Conservation (phyloP, 2,888 invertebrate genomes). For the Macrosiphum euphorbiae region DNA sequence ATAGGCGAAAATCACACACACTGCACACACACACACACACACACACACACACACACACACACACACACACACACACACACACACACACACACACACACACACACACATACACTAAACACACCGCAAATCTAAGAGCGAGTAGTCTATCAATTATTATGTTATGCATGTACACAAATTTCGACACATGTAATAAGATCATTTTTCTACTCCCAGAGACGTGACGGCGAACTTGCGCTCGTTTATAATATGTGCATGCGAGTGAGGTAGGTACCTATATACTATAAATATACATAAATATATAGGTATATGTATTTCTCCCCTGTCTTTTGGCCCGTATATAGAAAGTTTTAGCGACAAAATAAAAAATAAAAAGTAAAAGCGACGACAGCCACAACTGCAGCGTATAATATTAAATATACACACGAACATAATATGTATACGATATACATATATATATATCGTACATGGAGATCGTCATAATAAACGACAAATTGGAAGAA, state of each 20-base stretch:
- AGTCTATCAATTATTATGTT: neutral
- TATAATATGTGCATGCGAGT: neutral
- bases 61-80: too few species aligned
- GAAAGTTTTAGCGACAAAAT: slow-evolving; percentile 63
- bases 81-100: too few species aligned
- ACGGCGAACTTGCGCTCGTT: neutral
- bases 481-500: slow-evolving; percentile 61
- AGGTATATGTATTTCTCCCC: neutral
- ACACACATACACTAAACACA: neutral
- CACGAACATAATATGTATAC: neutral
- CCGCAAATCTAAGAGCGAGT: neutral
- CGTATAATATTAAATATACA: neutral
- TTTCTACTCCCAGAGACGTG: neutral
- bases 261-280: neutral
- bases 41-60: too few species aligned
- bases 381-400: neutral
- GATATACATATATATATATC: neutral
- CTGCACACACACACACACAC: too few species aligned
- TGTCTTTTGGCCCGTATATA: slow-evolving; percentile 29
- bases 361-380: slow-evolving; percentile 60
- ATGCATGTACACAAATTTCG: neutral
- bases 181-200: neutral
- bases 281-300: neutral
- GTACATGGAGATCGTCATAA: slow-evolving; percentile 54
- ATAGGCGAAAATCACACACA: slow-evolving; percentile 7